Evolutionary conservation across 2,888 invertebrate genomes (phyloP).

Genomic region (Drosophila peninsularis): DNA sequence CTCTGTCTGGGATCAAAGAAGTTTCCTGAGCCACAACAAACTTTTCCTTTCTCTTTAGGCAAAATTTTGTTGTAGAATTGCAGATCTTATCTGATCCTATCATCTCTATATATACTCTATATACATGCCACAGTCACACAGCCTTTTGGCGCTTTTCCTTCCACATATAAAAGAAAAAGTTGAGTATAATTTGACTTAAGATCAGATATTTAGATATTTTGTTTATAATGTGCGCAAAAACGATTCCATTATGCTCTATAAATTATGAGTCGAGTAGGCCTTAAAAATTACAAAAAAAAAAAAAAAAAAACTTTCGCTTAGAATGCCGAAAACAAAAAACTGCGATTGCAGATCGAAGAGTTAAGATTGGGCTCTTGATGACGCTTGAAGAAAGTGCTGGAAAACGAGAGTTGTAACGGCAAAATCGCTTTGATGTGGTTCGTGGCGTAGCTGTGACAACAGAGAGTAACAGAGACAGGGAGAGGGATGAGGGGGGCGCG

Average conservation of each 20-base stretch:
- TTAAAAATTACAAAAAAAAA: background rate
- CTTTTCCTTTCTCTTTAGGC: no score
- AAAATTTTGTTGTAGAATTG: no score
- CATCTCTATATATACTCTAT: no score
- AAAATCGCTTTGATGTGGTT: constrained; percentile 34
- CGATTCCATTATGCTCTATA: constrained; percentile 27
- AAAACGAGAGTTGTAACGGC: constrained; percentile 58
- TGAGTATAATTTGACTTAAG: background rate
- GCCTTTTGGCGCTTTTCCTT: background rate
- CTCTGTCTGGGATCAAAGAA: no score
- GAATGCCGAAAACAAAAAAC: constrained; percentile 32
- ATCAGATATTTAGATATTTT: constrained; percentile 1
- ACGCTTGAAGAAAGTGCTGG: constrained; percentile 57
- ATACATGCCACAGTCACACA: background rate
- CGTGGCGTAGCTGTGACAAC: constrained; percentile 22
- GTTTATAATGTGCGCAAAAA: constrained; percentile 14
- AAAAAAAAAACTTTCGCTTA: constrained; percentile 51
- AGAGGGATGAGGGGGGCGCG: background rate
- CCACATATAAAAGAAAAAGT: background rate
- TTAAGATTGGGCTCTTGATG: constrained; percentile 37
- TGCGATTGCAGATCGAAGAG: constrained; percentile 45
- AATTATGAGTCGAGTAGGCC: constrained; percentile 11
- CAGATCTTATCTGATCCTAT: no score
- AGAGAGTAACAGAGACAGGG: background rate
- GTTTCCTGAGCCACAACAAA: no score